Base-by-base conservation (phyloP, 1,140 invertebrate species). In the Neodiprion virginianus region DNA sequence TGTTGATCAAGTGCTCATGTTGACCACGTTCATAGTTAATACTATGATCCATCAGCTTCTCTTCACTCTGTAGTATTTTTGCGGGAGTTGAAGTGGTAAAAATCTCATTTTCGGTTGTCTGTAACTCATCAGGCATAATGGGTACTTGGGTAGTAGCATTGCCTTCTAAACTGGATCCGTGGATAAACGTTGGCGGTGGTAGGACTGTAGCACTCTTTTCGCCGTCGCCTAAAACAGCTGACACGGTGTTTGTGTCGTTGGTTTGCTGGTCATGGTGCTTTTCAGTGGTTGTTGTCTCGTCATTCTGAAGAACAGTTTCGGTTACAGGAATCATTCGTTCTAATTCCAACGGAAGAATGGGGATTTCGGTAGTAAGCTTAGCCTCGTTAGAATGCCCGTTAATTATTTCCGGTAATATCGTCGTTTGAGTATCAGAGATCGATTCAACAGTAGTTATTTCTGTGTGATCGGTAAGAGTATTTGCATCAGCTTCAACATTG, bases 71-170 rank as follows among this genome's bases (percentile, higher is more conserved):
- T 61, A 14, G 11, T 17, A 61, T 61, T 8, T 61, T 61, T 8
- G 5, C 53, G 11, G 53, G n/a, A 61, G 53, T 4, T 61, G 53
- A 7, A 12, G 53, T 61, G 53, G 53, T 61, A 8, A 61, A 17
- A 17, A 61, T 61, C 53, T 61, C 53, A 14, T n/a, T 50, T 61
- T 53, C 68, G 74, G 8, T 73, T 12, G 87, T 86, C 75, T 83
- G 82, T 14, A 86, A 75, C 76, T 88, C 87, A 48, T 88, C 87
- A 1, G 87, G 87, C 7, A 86, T 75, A 69, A 88, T 87, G 8
- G 87, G 86, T 5, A 86, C 74, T 78, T 86, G 84, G 40, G 82
- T 83, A 7, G 87, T 88, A 1, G 87, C 88, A 75, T 85, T 88
- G 0, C 80, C 79, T 8, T 86, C 84, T 5, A 79, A 21, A 17